Conservation (phyloP, 2,888 invertebrate species). For the Nezara viridula region DNA sequence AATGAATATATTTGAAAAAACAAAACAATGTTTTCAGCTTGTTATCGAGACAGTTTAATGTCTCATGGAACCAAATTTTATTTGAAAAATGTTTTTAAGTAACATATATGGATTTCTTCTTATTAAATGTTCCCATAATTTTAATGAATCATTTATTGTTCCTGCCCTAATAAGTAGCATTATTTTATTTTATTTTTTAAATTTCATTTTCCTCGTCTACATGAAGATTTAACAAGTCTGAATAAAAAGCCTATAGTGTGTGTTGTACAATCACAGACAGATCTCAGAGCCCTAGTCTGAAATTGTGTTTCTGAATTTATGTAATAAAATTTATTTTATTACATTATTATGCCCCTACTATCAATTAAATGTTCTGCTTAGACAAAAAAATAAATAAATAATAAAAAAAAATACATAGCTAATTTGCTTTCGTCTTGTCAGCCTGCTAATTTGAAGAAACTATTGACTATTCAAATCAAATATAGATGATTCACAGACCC, state of each 20-base stretch:
- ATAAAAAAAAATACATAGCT: slow-evolving; percentile 19
- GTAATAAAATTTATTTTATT: slow-evolving; percentile 18
- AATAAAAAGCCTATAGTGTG: slow-evolving; percentile 37
- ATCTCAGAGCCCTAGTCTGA: slow-evolving; percentile 48
- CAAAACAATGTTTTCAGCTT: slow-evolving; percentile 46
- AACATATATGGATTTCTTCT: neutral
- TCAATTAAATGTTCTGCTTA: slow-evolving; percentile 25
- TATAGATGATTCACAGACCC: neutral
- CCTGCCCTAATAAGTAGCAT: slow-evolving; percentile 32
- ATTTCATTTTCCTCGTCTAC: neutral
- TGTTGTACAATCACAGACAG: slow-evolving; percentile 46
- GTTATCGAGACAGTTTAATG: slow-evolving; percentile 49
- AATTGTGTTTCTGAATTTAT: slow-evolving; percentile 46
- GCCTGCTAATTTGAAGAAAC: slow-evolving; percentile 19
- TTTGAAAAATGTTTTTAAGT: slow-evolving; percentile 9
- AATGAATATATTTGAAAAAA: slow-evolving; percentile 18
- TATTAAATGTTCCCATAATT: slow-evolving; percentile 37
- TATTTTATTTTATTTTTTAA: neutral
- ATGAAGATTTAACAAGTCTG: slow-evolving; percentile 2
- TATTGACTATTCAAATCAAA: neutral
- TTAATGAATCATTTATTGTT: slow-evolving; percentile 29
- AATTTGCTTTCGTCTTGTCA: slow-evolving; percentile 44
- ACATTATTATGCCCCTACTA: slow-evolving; percentile 24
- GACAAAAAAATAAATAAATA: neutral
- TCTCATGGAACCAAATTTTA: slow-evolving; percentile 34